These are phyloP conservation scores for Labroides dimidiatus DNA, from an alignment of 2,797 vertebrate species.

Conservation along the genomic window DNA sequence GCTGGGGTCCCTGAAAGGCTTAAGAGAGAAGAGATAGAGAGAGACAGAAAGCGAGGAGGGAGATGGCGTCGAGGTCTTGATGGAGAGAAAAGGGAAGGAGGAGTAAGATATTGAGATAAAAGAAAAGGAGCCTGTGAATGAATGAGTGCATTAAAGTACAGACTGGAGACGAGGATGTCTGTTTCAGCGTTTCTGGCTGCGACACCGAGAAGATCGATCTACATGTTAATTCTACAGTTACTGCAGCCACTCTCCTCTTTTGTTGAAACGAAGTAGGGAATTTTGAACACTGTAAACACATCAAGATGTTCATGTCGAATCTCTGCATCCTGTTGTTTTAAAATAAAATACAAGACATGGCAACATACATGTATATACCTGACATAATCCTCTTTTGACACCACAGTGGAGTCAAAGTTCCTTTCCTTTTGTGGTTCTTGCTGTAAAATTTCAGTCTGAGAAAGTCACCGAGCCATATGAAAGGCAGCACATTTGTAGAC, in stretches of 20 bases:
- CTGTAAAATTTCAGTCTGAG: too few relatives aligned
- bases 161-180: constrained; percentile 60
- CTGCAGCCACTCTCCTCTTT: constrained; percentile 26
- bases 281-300: constrained; percentile 13
- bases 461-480: too few relatives aligned
- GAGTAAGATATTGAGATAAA: constrained; percentile 73
- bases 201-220: constrained; percentile 61
- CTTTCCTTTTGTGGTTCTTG: too few relatives aligned
- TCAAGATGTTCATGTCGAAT: neutral
- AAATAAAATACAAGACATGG: too few relatives aligned
- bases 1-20: constrained; percentile 74
- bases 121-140: constrained; percentile 63
- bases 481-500: too few relatives aligned
- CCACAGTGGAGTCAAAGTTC: too few relatives aligned
- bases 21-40: constrained; percentile 65
- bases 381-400: too few relatives aligned
- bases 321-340: neutral
- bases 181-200: constrained; percentile 51
- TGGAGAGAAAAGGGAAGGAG: constrained; percentile 68
- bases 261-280: constrained; percentile 20
- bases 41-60: constrained; percentile 39
- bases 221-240: constrained; percentile 71
- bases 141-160: constrained; percentile 71
- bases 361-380: too few relatives aligned
- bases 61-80: constrained; percentile 60